A percentile compares a stretch with the other conserved stretches of the same genome.
Evolutionary conservation across 2,888 invertebrate genomes (phyloP).

Genomic region (Syritta pipiens): DNA sequence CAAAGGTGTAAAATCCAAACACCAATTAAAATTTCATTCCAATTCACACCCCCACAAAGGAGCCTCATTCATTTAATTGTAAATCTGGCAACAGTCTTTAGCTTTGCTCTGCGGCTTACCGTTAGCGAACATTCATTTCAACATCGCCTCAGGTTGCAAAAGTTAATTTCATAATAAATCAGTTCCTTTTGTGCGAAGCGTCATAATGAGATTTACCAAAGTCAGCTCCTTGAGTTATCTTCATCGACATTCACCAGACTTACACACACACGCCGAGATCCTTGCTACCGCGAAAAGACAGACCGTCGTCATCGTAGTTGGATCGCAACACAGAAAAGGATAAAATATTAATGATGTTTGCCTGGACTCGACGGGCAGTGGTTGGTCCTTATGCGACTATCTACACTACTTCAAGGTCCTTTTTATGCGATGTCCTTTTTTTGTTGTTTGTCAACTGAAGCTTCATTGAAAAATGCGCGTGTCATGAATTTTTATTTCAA

Average conservation of each 20-base stretch:
- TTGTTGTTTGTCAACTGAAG: conserved; percentile 59
- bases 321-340: conserved; percentile 1
- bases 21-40: conserved; percentile 9
- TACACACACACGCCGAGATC: background rate
- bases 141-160: conserved; percentile 39
- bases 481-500: conserved; percentile 55
- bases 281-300: background rate
- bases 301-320: background rate
- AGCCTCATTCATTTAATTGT: conserved; percentile 8
- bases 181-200: conserved; percentile 36
- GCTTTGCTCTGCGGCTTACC: conserved; percentile 1
- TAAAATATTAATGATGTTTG: conserved; percentile 62
- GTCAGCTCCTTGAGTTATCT: conserved; percentile 37
- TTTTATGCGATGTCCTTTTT: conserved; percentile 26
- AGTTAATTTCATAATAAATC: conserved; percentile 63
- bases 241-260: conserved; percentile 26
- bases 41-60: conserved; percentile 6
- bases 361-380: conserved; percentile 34
- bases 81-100: background rate
- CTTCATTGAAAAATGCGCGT: conserved; percentile 62
- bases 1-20: background rate
- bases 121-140: conserved; percentile 15
- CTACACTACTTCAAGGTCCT: conserved; percentile 26
- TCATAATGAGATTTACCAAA: conserved; percentile 59
- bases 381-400: background rate